phyloP scores from a whole-genome alignment of 2,113 vertebrate genomes.

The Triplophysa dalaica region DNA sequence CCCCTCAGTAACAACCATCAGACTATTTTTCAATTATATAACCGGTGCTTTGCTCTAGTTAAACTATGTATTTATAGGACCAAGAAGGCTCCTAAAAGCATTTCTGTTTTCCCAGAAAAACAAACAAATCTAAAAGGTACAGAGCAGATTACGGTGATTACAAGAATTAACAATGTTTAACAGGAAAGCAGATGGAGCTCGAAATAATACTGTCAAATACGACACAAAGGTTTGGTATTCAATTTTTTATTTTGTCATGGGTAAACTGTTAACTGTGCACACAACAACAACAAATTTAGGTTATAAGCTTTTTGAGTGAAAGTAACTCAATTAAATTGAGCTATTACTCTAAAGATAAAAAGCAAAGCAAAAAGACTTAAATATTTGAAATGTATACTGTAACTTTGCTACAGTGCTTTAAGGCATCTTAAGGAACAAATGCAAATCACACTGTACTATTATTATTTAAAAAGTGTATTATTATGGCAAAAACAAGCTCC shows the following conservation, averaged over 20 bases:
- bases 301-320: neutral
- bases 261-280: neutral
- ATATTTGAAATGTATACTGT: neutral
- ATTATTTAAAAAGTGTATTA: conserved; percentile 5
- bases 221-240: neutral
- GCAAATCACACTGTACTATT: neutral
- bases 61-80: conserved; percentile 25
- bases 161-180: neutral
- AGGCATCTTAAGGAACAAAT: neutral
- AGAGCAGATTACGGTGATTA: neutral
- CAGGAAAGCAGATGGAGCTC: conserved; percentile 1
- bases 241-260: neutral
- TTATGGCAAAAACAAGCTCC: conserved; percentile 5
- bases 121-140: neutral
- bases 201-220: neutral
- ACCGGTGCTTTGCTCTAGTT: conserved; percentile 8
- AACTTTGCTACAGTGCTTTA: neutral
- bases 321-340: neutral
- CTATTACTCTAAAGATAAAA: neutral
- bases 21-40: conserved; percentile 46
- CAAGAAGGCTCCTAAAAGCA: conserved; percentile 1
- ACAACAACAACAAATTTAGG: neutral
- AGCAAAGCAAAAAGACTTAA: neutral
- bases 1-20: conserved; percentile 45
- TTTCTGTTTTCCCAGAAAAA: conserved; percentile 14